Evolutionary conservation across 1,140 invertebrate species (phyloP).

Genomic region (Druon quercuslanigerum): DNA sequence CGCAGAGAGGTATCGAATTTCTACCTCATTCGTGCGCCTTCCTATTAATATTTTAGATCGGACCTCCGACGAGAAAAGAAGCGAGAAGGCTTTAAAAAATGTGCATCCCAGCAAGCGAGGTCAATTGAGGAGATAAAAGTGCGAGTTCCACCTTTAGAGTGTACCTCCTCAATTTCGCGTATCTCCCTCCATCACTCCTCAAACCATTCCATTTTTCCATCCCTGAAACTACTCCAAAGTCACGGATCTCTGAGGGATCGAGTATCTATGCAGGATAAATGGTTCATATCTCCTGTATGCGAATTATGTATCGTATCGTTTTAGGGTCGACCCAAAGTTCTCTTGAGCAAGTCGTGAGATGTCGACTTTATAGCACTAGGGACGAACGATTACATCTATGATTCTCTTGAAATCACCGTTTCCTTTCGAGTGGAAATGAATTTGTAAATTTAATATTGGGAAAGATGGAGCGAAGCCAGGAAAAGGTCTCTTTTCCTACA

Average conservation of each 20-base stretch:
- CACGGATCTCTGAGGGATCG: constrained; percentile 28
- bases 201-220: not conserved
- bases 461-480: too few relatives aligned
- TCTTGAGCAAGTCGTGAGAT: constrained; percentile 26
- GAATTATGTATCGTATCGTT: constrained; percentile 28
- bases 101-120: constrained; percentile 8
- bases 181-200: not conserved
- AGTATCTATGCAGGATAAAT: constrained; percentile 13
- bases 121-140: constrained; percentile 23
- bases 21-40: constrained; percentile 27
- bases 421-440: not conserved
- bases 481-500: too few relatives aligned
- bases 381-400: not conserved
- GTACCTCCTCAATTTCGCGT: not conserved
- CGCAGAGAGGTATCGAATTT: constrained; percentile 15
- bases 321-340: constrained; percentile 17
- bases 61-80: constrained; percentile 18
- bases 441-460: too few relatives aligned
- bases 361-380: constrained; percentile 19
- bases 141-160: constrained; percentile 12
- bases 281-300: constrained; percentile 1
- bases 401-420: not conserved
- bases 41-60: constrained; percentile 23
- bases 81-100: not conserved
- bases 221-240: not conserved